Percentiles rank a stretch among this genome's conserved stretches.
Conservation (phyloP, 2,797 vertebrate species). For the Chaetodon trifasciatus region DNA sequence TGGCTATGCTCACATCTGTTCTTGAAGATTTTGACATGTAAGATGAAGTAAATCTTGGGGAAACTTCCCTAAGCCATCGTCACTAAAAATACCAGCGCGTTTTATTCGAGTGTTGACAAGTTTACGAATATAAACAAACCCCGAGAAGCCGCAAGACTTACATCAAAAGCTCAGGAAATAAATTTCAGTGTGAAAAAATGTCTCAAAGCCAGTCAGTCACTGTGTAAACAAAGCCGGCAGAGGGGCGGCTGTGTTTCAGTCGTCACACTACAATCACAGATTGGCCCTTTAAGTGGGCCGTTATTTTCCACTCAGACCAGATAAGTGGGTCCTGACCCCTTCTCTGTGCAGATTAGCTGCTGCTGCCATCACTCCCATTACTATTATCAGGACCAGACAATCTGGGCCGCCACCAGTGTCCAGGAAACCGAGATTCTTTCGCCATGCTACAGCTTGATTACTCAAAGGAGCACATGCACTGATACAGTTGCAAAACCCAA, state of each 20-base stretch:
- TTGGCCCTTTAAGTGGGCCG: constrained; percentile 55
- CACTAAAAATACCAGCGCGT: constrained; percentile 35
- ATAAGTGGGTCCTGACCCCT: constrained; percentile 77
- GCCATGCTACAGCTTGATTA: constrained; percentile 73
- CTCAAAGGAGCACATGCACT: constrained; percentile 77
- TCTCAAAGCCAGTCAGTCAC: constrained; percentile 21
- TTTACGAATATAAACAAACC: constrained; percentile 50
- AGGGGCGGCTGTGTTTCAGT: constrained; percentile 25
- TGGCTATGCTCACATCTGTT: constrained; percentile 45
- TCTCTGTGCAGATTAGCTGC: constrained; percentile 68
- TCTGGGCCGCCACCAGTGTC: constrained; percentile 72
- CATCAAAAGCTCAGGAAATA: constrained; percentile 62
- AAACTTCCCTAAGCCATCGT: constrained; percentile 27
- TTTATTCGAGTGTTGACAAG: constrained; percentile 56
- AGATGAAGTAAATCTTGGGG: constrained; percentile 30
- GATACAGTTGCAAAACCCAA: constrained; percentile 66
- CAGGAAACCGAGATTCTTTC: constrained; percentile 71
- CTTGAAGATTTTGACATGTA: constrained; percentile 23
- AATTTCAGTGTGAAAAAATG: constrained; percentile 44
- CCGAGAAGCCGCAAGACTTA: constrained; percentile 25
- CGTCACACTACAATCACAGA: constrained; percentile 49
- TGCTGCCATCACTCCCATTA: constrained; percentile 73
- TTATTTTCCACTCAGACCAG: constrained; percentile 77
- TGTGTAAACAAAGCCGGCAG: constrained; percentile 51
- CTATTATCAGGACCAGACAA: constrained; percentile 79